Percentiles rank a stretch among this genome's conserved stretches.
Evolutionary conservation across 2,888 invertebrate species (phyloP).

Genomic region (Ichneumoninae sp.): DNA sequence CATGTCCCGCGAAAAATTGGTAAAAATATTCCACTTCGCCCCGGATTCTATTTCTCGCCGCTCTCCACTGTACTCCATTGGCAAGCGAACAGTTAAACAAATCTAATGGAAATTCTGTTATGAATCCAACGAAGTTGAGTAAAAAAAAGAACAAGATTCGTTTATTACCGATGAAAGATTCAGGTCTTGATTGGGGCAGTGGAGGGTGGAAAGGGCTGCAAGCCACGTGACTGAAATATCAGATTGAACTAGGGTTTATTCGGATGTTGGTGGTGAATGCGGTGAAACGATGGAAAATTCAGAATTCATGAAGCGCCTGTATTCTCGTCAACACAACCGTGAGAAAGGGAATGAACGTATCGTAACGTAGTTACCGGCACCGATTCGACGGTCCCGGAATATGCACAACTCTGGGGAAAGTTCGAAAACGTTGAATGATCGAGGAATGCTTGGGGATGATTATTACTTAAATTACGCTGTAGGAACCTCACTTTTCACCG

Average conservation of each 20-base stretch:
- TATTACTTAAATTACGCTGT: not conserved
- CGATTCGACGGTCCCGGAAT: not conserved
- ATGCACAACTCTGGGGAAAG: not conserved
- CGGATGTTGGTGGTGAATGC: not conserved
- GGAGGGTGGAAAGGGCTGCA: conserved; percentile 9
- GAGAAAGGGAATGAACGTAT: not conserved
- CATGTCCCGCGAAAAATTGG: not conserved
- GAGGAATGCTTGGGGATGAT: not conserved
- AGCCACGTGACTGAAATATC: conserved; percentile 46
- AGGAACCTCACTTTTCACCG: not conserved
- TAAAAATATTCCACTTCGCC: not conserved
- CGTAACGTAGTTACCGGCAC: not conserved
- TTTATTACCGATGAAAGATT: conserved; percentile 37
- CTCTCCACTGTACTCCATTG: not conserved
- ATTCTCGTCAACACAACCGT: conserved; percentile 17
- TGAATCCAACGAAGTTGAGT: conserved; percentile 7
- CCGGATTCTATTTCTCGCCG: not conserved
- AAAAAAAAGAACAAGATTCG: conserved; percentile 33
- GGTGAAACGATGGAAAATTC: conserved; percentile 30
- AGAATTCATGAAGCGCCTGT: conserved; percentile 34
- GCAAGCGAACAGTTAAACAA: not conserved
- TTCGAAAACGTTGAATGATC: conserved; percentile 10
- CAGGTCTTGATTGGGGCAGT: conserved; percentile 42
- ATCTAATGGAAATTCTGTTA: conserved; percentile 27
- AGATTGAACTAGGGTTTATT: not conserved